Base-by-base conservation (phyloP, 2,113 vertebrate species). In the Tapirus terrestris region DNA sequence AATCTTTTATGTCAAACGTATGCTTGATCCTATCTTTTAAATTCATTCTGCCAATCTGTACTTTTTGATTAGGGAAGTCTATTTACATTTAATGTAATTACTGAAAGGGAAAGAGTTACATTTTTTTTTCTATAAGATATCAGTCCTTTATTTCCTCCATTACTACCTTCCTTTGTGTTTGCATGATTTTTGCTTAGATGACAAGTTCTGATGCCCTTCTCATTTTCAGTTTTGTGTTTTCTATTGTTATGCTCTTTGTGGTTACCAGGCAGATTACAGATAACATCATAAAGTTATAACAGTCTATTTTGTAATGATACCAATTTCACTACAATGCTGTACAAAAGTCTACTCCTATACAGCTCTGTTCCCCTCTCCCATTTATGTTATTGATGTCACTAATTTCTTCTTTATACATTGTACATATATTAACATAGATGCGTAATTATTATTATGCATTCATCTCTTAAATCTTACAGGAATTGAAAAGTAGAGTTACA, bases 1-100 rank as follows among this genome's bases (percentile, higher is more conserved):
- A 79, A 21, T 79, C 10, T 0, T 31, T 56, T 79, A 13, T 23
- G n/a, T 20, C n/a, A 31, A 56, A 63, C 17, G 56, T 6, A 56
- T n/a, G 56, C 33, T n/a, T 23, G 31, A n/a, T 23, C 13, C 12
- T 53, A 20, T 33, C n/a, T 77, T 12, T 6, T 1, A 0, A 51
- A 79, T n/a, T 13, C n/a, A 53, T 53, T 53, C 10, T 53, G 31
- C 51, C 48, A 79, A 79, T 53, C 12, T n/a, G n/a, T 79, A 56
- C 31, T n/a, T 13, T 56, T 79, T 56, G 76, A 56, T n/a, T 0
- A 3, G 12, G n/a, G 5, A 33, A n/a, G 31, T 79, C 56, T 77
- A 14, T 79, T 56, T 79, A 56, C 20, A 79, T 56, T 21, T 23
- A 79, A 79, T n/a, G 20, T 56, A 56, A n/a, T 79, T n/a, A 25